Evolutionary conservation across 2,797 vertebrate species (phyloP), one percentile per base, ranked within the genome.

Genomic region (Chlorospingus flavigularis): DNA sequence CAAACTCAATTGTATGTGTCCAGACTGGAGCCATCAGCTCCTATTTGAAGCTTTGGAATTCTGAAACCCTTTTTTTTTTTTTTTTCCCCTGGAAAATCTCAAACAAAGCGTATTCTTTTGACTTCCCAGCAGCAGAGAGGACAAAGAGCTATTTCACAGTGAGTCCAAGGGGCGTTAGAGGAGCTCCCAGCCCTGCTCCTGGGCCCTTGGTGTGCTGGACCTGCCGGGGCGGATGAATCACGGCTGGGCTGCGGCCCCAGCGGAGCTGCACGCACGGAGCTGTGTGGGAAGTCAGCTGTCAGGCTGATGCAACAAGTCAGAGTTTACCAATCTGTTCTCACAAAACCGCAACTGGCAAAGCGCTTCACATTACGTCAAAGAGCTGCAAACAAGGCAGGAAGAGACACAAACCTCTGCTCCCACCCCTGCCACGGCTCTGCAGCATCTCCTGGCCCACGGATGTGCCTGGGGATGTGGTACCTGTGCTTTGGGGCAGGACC

Each of bases 1-100:
- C 89, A 95, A 95, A 97, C 93, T 97, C 92, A 94, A 97, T 96
- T 98, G 96, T 97, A 95, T 96, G 86, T 95, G 85, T 85, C 94
- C 96, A 95, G 96, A 96, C 95, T 96, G 95, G 94, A 98, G 95
- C 93, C 90, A 95, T 97, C 92, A 95, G 90, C 95, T 97, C 93
- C 95, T 96, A 96, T 92, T 94, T 75, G 96, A 96, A 93, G 92
- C 90, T 94, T 88, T 93, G 94, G 88, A 96, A 93, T 90, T 94
- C 87, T 87, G 73, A 96, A 87, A 94, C 79, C 17, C 30, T 66
- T 11, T 67, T n/a, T 66, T 28, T 11, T 37, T 9, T 14, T 86
- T 70, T 47, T 40, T 65, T 71, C 1, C 11, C n/a, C 89, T 92
- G 75, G 93, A 92, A 92, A 95, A 96, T 92, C 87, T 92, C 92